These are phyloP conservation scores for Amphipyra berbera DNA, from an alignment of 2,888 invertebrate genomes.

Conservation along the genomic window DNA sequence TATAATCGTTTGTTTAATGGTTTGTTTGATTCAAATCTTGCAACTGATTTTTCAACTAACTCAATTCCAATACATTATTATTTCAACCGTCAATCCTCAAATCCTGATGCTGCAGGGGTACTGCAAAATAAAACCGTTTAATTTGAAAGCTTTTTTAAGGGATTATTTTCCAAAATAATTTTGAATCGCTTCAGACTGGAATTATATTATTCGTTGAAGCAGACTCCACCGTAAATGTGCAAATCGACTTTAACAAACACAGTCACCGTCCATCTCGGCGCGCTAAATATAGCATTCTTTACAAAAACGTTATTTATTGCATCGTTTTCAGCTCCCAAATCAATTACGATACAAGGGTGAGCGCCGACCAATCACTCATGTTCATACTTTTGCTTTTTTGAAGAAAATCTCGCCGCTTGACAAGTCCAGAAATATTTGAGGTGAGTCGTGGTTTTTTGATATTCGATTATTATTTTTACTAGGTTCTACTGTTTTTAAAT, in stretches of 20 bases:
- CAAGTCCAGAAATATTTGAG: constrained; percentile 15
- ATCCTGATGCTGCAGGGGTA: too few relatives aligned
- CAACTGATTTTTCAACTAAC: too few relatives aligned
- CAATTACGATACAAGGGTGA: constrained; percentile 43
- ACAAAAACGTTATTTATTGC: constrained; percentile 45
- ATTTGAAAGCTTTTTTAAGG: too few relatives aligned
- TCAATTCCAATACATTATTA: too few relatives aligned
- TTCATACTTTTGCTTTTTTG: constrained; percentile 42
- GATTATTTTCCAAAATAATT: too few relatives aligned
- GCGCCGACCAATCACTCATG: constrained; percentile 24
- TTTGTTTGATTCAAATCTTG: too few relatives aligned
- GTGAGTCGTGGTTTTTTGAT: neutral
- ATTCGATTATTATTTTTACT: too few relatives aligned
- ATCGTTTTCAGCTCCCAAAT: constrained; percentile 39
- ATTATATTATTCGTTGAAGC: neutral
- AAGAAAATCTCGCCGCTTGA: constrained; percentile 11
- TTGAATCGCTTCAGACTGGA: too few relatives aligned
- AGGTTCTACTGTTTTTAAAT: too few relatives aligned
- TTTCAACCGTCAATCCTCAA: too few relatives aligned
- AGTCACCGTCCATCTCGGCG: neutral
- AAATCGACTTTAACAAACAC: constrained; percentile 1
- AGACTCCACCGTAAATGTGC: neutral
- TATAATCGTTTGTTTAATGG: too few relatives aligned
- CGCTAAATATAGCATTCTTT: constrained; percentile 17
- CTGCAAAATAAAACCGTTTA: too few relatives aligned